Evolutionary conservation across 2,888 invertebrate species (phyloP).

Genomic region (Himalopsyche anomala): DNA sequence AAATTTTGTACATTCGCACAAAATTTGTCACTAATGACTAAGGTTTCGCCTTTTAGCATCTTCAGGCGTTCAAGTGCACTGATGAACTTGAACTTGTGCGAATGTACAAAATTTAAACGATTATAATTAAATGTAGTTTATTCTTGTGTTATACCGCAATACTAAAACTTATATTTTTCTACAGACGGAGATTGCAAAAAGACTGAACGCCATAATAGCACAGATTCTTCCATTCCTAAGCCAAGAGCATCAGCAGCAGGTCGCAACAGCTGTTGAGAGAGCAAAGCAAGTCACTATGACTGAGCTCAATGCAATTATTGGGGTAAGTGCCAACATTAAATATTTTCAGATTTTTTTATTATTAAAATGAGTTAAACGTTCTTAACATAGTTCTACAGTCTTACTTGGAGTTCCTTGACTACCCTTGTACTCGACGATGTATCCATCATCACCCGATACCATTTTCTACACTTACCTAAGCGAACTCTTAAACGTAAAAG

Average conservation of each 20-base stretch:
- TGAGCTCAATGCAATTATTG: conserved; percentile 94
- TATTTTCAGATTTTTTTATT: too few species aligned
- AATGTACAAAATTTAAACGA: too few species aligned
- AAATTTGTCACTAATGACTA: background rate
- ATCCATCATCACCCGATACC: too few species aligned
- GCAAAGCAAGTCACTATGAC: conserved; percentile 98
- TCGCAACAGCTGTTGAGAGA: conserved; percentile 93
- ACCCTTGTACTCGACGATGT: background rate
- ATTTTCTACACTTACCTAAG: too few species aligned
- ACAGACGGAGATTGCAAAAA: conserved; percentile 96
- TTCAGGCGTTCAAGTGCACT: background rate
- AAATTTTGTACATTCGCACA: too few species aligned
- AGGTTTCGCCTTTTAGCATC: conserved; percentile 4
- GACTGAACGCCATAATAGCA: conserved; percentile 94
- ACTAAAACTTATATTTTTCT: conserved; percentile 67
- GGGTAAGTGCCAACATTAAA: conserved; percentile 80
- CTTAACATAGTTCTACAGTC: background rate
- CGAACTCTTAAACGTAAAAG: too few species aligned
- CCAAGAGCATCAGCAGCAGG: conserved; percentile 94
- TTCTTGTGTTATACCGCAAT: too few species aligned
- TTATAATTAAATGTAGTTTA: too few species aligned
- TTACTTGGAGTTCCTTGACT: background rate
- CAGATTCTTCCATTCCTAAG: conserved; percentile 96
- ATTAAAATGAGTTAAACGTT: too few species aligned
- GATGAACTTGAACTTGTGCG: too few species aligned